Base-by-base conservation (phyloP, 2,888 invertebrate genomes). In the Cheiracanthium punctorium region DNA sequence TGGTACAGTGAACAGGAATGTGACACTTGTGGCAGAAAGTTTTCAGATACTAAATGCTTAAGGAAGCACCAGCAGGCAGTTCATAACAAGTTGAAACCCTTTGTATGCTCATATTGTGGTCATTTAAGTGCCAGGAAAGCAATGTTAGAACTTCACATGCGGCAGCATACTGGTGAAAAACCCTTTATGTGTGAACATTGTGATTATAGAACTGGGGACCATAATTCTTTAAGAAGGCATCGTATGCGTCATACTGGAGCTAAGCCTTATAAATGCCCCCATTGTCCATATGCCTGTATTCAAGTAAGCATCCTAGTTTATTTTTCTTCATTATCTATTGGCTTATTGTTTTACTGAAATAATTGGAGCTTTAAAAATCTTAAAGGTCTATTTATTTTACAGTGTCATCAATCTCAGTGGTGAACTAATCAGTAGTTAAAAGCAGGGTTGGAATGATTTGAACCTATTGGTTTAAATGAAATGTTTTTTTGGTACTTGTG, bases 151-250 rank as follows among this genome's bases (percentile, higher is more conserved):
- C 89, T 92, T 0, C 92, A 92, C 80, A 88, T 91, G 85, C 80
- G 92, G n/a, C 91, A 90, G 30, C 92, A 92, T 88, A 92, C 92
- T 0, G 91, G 91, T 30, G 92, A 92, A 87, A 92, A 92, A 89
- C 92, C 92, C 24, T 92, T 91, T 89, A 91, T 91, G 80, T 92
- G 92, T 90, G 91, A 90, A 94, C 94, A 90, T 75, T 92, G 92
- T 87, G 88, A 89, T 4, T 92, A 91, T 82, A 89, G 90, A 24
- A 91, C 91, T 20, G 91, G 91, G 5, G 91, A 92, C 87, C 91
- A 92, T 89, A 92, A 92, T 89, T 91, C 91, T 1, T 88, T 92
- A 48, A 89, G 92, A 14, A 90, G 91, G 20, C 92, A 92, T 89
- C 90, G 90, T 72, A 91, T 92, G 91, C 90, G 91, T 7, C 92